Conservation (phyloP, 1,140 invertebrate genomes). For the Euwallacea similis region DNA sequence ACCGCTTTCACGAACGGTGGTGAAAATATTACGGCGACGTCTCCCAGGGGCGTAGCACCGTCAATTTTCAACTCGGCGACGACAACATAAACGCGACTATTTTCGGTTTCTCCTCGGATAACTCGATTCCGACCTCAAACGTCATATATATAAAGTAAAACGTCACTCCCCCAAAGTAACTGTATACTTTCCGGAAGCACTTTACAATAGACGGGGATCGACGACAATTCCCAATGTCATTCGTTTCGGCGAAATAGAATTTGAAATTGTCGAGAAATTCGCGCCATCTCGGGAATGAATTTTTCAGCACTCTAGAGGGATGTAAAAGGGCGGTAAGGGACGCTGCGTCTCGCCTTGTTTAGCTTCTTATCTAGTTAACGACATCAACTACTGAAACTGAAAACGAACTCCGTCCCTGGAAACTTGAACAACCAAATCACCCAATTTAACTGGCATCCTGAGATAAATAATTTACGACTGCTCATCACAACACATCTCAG, state of each 20-base stretch:
- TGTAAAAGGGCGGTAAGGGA: constrained; percentile 2
- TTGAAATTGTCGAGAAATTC: constrained; percentile 11
- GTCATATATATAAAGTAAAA: not conserved
- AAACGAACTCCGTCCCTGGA: too few species aligned
- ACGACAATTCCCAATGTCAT: constrained; percentile 14
- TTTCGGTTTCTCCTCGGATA: not conserved
- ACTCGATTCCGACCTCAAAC: not conserved
- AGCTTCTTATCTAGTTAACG: constrained; percentile 8
- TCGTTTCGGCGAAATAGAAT: constrained; percentile 5
- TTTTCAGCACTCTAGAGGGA: constrained; percentile 8
- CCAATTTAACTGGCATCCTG: not conserved
- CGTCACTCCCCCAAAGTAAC: constrained; percentile 7
- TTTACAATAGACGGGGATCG: constrained; percentile 8
- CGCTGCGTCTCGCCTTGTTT: not conserved
- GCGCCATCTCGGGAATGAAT: constrained; percentile 11
- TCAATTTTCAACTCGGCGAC: not conserved
- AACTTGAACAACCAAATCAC: not conserved
- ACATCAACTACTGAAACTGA: not conserved
- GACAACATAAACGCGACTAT: not conserved
- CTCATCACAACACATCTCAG: constrained; percentile 6
- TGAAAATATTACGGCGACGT: not conserved
- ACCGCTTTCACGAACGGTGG: constrained; percentile 8
- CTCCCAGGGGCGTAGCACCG: not conserved
- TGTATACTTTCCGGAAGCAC: constrained; percentile 6
- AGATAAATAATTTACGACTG: constrained; percentile 10